Conservation (phyloP, 2,888 invertebrate species). For the Listrodromus nycthemerus region DNA sequence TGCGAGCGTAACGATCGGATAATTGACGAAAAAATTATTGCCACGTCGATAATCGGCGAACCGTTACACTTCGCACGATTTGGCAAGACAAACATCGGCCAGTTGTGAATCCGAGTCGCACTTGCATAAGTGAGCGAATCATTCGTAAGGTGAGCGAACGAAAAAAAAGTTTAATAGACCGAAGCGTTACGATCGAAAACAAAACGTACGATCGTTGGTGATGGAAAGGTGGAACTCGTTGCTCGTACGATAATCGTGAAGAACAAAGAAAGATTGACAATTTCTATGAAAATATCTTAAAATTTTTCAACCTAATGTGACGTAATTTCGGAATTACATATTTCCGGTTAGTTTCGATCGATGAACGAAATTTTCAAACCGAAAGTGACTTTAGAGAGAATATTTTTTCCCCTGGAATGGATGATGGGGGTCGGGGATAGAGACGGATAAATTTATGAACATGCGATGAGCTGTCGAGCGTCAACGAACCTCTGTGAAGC, state of each 20-base stretch:
- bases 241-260: neutral
- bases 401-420: no score
- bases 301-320: neutral
- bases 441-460: no score
- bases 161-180: neutral
- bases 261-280: neutral
- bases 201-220: neutral
- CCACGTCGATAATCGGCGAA: neutral
- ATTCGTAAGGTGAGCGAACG: neutral
- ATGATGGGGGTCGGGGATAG: no score
- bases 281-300: neutral
- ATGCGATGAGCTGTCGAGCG: no score
- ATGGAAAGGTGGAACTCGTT: neutral
- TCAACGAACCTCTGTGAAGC: neutral
- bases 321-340: neutral
- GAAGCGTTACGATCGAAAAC: neutral
- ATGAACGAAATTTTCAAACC: no score
- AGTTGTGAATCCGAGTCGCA: neutral
- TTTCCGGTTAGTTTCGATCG: no score
- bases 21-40: neutral
- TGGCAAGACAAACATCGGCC: slow-evolving; percentile 12
- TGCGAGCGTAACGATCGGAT: slow-evolving; percentile 2
- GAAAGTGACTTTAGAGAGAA: no score
- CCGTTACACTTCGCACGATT: neutral
- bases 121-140: slow-evolving; percentile 38